Base-by-base conservation (phyloP, 1,140 invertebrate species). In the Neocloeon triangulifer region DNA sequence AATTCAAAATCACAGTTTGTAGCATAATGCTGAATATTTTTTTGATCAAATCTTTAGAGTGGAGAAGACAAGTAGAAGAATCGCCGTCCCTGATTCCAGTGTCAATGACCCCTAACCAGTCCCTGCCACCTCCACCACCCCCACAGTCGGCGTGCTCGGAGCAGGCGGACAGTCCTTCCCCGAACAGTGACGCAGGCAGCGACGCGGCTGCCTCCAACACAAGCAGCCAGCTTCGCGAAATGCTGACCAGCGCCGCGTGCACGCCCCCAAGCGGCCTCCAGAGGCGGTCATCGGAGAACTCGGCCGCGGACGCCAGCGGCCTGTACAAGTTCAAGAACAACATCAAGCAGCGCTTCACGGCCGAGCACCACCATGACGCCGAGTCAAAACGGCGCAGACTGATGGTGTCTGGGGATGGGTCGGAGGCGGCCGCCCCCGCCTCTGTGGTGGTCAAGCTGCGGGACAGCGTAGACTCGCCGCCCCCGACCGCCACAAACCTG, bases 321-420 rank as follows among this genome's bases (percentile, higher is more conserved):
- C 66, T 62, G 28, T 91, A 91, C 56, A 91, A 94, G 55, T 91
- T 89, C 55, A 94, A 94, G 55, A 89, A 81, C 41, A 82, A 78
- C 39, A 92, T 94, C 36, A 86, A 89, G 40, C 72, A 86, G 46
- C 59, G 85, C 27, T 92, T 92, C 44, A 50, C 55, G 18, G 56
- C 40, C 22, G 49, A 35, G 7, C 37, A 27, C 8, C 41, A 44
- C 15, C 41, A 46, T 23, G 18, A 40, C 23, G 17, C 35, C 32
- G 35, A 33, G 34, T 25, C 36, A 39, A 23, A 37, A 32, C 35
- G 37, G 36, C 7, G 23, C 30, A 18, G 9, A 25, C 30, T 21
- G 7, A n/a, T 19, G 5, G 16, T 31, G 35, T 38, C 12, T 19
- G 22, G 10, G 25, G 22, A 18, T 13, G 25, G 16, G 38, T 30